Evolutionary conservation across 1,140 invertebrate genomes (phyloP).

Genomic region (Matsumurasca onukii): DNA sequence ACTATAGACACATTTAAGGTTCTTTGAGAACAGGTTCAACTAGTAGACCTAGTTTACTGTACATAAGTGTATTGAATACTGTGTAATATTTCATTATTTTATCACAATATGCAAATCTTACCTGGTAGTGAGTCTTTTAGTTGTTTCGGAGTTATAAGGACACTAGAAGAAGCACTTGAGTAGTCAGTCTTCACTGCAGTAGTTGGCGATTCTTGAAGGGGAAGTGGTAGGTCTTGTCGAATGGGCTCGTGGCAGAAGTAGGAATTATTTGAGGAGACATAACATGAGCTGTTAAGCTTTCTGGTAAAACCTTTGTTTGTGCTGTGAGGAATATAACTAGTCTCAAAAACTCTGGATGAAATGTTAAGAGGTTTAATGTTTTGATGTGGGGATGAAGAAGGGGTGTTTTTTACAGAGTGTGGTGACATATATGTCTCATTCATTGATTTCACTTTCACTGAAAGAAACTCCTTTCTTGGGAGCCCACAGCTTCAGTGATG

Average conservation of each 20-base stretch:
- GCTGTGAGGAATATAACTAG: constrained; percentile 57
- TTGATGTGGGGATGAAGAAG: neutral
- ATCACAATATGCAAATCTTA: neutral
- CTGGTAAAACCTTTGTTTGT: constrained; percentile 45
- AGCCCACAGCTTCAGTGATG: neutral
- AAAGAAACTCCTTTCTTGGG: neutral
- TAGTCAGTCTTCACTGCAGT: neutral
- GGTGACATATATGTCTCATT: neutral
- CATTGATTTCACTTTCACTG: neutral
- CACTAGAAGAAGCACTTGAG: neutral
- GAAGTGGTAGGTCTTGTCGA: neutral
- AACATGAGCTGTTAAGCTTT: constrained; percentile 23
- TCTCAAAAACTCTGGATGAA: constrained; percentile 43
- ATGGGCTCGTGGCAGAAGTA: constrained; percentile 21
- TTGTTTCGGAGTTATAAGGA: neutral
- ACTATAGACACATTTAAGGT: neutral
- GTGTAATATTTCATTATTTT: neutral
- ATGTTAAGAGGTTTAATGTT: constrained; percentile 11
- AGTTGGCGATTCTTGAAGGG: neutral
- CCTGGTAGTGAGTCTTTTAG: neutral
- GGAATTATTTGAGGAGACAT: neutral
- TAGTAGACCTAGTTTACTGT: neutral
- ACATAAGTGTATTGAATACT: neutral
- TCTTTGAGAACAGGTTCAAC: neutral
- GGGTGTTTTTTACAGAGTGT: neutral